These are phyloP conservation scores for Aphyosemion australe DNA, from an alignment of 2,113 vertebrate genomes.

Conservation along the genomic window DNA sequence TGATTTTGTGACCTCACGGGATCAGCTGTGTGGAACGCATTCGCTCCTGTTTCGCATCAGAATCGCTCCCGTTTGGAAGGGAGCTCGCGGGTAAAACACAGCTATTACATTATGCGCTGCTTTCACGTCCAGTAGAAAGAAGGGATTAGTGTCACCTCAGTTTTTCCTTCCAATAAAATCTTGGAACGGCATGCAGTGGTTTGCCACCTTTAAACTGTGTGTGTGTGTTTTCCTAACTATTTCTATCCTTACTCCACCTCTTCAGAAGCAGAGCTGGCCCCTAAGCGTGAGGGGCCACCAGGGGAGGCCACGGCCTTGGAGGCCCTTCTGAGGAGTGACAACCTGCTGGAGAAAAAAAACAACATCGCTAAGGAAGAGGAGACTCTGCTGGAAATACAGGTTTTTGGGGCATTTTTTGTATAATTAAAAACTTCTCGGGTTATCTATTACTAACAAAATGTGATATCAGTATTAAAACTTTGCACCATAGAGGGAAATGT, in stretches of 20 bases:
- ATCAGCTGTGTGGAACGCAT: too few relatives aligned
- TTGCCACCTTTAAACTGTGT: background rate
- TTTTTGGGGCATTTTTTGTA: constrained; percentile 44
- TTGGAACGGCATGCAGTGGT: fast-evolving
- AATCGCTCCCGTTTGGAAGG: too few relatives aligned
- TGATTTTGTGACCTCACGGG: too few relatives aligned
- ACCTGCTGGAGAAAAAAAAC: constrained; percentile 87
- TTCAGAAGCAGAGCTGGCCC: constrained; percentile 77
- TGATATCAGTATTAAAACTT: too few relatives aligned
- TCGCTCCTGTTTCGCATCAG: too few relatives aligned
- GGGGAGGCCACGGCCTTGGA: constrained; percentile 93
- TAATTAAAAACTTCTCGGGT: too few relatives aligned
- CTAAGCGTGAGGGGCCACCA: constrained; percentile 75
- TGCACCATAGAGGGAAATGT: too few relatives aligned
- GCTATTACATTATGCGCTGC: too few relatives aligned
- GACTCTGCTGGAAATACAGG: constrained; percentile 94
- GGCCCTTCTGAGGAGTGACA: constrained; percentile 82
- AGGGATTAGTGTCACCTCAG: too few relatives aligned
- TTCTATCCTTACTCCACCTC: background rate
- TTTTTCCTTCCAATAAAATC: background rate
- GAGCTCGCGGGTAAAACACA: too few relatives aligned
- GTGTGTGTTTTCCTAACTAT: background rate
- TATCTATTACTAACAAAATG: too few relatives aligned
- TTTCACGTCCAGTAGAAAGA: too few relatives aligned
- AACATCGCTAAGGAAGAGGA: constrained; percentile 89